Percentiles rank a stretch among this genome's conserved stretches.
These are phyloP conservation scores for Eriosoma lanigerum DNA, from an alignment of 1,140 invertebrate species.

Conservation along the genomic window DNA sequence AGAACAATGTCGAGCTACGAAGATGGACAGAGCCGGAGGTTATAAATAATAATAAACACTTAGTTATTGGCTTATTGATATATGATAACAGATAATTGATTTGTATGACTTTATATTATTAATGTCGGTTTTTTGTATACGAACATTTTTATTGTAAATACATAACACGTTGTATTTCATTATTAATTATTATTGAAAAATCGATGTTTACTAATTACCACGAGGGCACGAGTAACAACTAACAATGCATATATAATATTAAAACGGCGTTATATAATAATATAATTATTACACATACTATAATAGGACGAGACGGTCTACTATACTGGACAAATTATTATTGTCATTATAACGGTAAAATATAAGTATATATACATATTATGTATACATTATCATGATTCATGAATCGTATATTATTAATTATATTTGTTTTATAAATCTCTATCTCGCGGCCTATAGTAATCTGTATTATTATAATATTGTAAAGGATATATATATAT, in stretches of 20 bases:
- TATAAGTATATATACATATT: too few species aligned
- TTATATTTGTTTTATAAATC: conserved; percentile 2
- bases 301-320: neutral
- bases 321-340: conserved; percentile 6
- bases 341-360: conserved; percentile 14
- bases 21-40: neutral
- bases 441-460: neutral
- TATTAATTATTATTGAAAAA: conserved; percentile 23
- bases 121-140: too few species aligned
- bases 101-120: too few species aligned
- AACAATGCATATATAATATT: neutral
- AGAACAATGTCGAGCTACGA: too few species aligned
- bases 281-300: neutral
- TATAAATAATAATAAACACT: too few species aligned
- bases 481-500: too few species aligned
- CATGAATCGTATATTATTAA: neutral
- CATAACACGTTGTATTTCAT: neutral
- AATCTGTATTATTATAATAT: neutral
- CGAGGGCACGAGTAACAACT: too few species aligned
- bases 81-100: neutral
- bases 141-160: conserved; percentile 3
- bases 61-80: too few species aligned
- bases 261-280: neutral
- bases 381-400: too few species aligned
- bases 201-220: neutral